phyloP scores from a whole-genome alignment of 2,113 vertebrate species.

The Passer domesticus region DNA sequence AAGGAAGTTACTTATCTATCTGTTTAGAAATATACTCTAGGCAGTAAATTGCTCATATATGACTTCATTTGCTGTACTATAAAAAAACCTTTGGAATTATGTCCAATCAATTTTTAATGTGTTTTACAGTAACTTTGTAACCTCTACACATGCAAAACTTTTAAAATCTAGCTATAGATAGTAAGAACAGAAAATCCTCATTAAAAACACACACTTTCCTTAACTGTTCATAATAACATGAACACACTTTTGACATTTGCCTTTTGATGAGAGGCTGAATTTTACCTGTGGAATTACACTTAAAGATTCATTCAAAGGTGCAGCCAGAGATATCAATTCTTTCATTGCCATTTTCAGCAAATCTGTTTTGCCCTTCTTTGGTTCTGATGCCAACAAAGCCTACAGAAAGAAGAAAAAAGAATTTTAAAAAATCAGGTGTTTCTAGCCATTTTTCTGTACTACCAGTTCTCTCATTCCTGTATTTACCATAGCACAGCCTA shows the following conservation, averaged over 20 bases:
- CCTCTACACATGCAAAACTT: neutral
- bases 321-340: slow-evolving; percentile 83
- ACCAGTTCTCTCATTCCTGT: neutral
- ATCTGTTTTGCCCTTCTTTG: slow-evolving; percentile 86
- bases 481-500: neutral
- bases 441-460: neutral
- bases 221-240: neutral
- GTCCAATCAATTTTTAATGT: neutral
- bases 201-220: neutral
- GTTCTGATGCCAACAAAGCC: slow-evolving; percentile 93
- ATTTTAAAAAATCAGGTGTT: neutral
- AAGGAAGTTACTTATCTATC: neutral
- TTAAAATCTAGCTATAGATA: neutral
- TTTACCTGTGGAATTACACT: slow-evolving; percentile 90
- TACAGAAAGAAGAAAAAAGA: slow-evolving; percentile 14
- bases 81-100: neutral
- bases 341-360: slow-evolving; percentile 92
- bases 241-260: neutral
- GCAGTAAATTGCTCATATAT: neutral
- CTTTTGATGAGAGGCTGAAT: neutral
- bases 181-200: neutral
- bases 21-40: neutral
- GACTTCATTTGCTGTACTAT: neutral
- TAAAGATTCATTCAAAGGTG: slow-evolving; percentile 62
- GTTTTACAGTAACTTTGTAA: neutral